A percentile compares a stretch with the other conserved stretches of the same genome.
Conservation (phyloP, 2,888 invertebrate species). For the Adelphocoris suturalis region DNA sequence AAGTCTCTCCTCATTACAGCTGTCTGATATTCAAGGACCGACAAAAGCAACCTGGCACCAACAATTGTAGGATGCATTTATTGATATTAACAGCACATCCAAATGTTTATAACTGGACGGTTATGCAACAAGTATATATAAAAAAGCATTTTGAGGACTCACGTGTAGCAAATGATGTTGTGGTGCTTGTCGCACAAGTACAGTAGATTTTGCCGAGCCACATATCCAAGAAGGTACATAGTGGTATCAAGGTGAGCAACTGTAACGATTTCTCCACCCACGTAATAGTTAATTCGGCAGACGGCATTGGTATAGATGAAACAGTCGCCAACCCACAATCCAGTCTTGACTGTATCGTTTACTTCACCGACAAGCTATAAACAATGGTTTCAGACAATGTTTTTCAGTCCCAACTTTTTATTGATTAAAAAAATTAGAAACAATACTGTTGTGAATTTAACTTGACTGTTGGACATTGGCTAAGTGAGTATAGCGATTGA, state of each 20-base stretch:
- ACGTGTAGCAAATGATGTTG: slow-evolving; percentile 95
- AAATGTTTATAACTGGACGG: too few relatives aligned
- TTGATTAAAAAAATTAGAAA: too few relatives aligned
- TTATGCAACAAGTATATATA: too few relatives aligned
- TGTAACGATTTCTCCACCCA: slow-evolving; percentile 99
- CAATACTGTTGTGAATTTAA: too few relatives aligned
- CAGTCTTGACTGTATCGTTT: slow-evolving; percentile 94
- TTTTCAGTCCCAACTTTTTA: too few relatives aligned
- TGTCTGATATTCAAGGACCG: slow-evolving; percentile 99
- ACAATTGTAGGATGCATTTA: background rate
- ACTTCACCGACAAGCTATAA: slow-evolving; percentile 89
- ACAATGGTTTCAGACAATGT: too few relatives aligned
- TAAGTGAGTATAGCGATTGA: too few relatives aligned
- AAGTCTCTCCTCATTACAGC: slow-evolving; percentile 99
- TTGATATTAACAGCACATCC: background rate
- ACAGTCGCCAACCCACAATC: slow-evolving; percentile 98
- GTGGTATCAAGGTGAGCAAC: slow-evolving; percentile 98
- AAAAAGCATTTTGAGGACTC: slow-evolving; percentile 42
- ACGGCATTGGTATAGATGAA: slow-evolving; percentile 99
- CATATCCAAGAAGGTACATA: slow-evolving; percentile 97
- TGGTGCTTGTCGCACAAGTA: slow-evolving; percentile 99
- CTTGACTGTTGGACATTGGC: too few relatives aligned
- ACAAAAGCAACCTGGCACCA: slow-evolving; percentile 84
- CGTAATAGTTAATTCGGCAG: slow-evolving; percentile 98
- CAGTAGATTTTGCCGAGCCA: slow-evolving; percentile 95